These are phyloP conservation scores for Drosophila leontia DNA, from an alignment of 1,140 invertebrate genomes.

Conservation along the genomic window DNA sequence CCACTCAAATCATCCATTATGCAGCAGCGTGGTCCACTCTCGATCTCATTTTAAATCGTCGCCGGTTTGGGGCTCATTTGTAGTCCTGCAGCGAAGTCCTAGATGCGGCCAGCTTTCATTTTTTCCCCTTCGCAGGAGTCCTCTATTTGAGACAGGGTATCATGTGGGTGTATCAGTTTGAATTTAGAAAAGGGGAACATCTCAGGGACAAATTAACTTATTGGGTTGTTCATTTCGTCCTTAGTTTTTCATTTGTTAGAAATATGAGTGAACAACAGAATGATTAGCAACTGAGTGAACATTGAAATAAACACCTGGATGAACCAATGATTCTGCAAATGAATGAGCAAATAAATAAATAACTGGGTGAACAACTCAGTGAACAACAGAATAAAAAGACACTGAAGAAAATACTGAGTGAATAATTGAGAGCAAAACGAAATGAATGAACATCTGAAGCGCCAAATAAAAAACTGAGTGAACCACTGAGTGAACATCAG, in stretches of 20 bases:
- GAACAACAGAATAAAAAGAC: neutral
- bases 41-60: conserved; percentile 42
- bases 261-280: neutral
- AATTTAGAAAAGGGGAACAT: neutral
- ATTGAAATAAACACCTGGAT: neutral
- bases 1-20: conserved; percentile 44
- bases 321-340: neutral
- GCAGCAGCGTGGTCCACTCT: conserved; percentile 29
- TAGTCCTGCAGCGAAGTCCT: conserved; percentile 29
- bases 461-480: neutral
- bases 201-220: no score
- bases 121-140: conserved; percentile 2
- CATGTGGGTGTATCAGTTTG: neutral
- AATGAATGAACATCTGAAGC: neutral
- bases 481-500: neutral
- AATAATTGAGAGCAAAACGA: neutral
- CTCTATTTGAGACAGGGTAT: conserved; percentile 1
- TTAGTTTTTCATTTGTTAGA: neutral
- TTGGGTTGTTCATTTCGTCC: no score
- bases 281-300: neutral
- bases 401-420: neutral
- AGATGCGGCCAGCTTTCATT: conserved; percentile 14
- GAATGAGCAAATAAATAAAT: neutral
- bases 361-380: neutral
- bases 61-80: conserved; percentile 31